Conservation (phyloP, 2,888 invertebrate genomes). For the Phlogophora meticulosa region DNA sequence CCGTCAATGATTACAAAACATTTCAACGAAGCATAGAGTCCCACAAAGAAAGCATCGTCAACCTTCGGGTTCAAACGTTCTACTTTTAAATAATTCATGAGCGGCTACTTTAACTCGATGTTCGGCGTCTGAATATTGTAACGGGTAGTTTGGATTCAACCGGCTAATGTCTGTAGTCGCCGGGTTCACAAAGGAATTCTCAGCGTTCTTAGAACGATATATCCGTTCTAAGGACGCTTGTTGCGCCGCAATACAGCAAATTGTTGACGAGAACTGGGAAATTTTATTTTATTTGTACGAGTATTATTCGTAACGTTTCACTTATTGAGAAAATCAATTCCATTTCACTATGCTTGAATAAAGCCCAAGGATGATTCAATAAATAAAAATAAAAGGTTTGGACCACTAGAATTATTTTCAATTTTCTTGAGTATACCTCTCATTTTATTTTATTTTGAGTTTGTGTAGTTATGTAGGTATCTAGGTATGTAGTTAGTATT, state of each 20-base stretch:
- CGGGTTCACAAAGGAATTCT: slow-evolving; percentile 26
- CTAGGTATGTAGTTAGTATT: no score
- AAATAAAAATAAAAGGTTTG: slow-evolving; percentile 4
- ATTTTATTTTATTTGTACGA: slow-evolving; percentile 6
- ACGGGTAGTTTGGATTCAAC: slow-evolving; percentile 45
- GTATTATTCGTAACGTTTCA: neutral
- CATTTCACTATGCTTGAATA: neutral
- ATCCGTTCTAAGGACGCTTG: no score
- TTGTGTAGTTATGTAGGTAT: no score
- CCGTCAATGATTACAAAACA: slow-evolving; percentile 14
- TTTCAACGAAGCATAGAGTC: slow-evolving; percentile 18
- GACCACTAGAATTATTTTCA: neutral
- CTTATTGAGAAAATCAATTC: neutral
- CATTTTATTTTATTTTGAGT: neutral
- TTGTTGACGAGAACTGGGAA: slow-evolving; percentile 20
- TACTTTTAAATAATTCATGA: slow-evolving; percentile 60
- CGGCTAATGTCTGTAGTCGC: slow-evolving; percentile 36
- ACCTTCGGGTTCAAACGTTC: slow-evolving; percentile 24
- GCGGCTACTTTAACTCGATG: slow-evolving; percentile 38
- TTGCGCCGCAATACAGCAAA: slow-evolving; percentile 16
- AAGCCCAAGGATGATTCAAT: neutral
- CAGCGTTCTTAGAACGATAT: neutral
- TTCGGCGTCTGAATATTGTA: slow-evolving; percentile 53
- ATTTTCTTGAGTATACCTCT: neutral
- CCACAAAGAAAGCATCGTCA: slow-evolving; percentile 27